Evolutionary conservation across 2,113 vertebrate genomes (phyloP), one percentile per base, ranked within the genome.

Genomic region (Ariopsis seemanni): DNA sequence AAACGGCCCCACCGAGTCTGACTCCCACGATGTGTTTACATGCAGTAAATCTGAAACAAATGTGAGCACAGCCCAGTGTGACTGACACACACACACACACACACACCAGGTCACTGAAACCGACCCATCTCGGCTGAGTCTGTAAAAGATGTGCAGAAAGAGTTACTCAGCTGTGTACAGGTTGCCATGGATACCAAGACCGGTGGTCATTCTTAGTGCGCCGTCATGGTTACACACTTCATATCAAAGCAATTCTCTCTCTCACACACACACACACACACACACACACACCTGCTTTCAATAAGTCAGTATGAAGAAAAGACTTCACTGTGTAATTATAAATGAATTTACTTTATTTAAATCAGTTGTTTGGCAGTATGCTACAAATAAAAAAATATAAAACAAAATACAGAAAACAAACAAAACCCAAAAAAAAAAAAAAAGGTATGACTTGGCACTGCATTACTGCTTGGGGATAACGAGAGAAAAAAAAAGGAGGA

Each of bases 391-490:
- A 91, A 89, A 25, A 89, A 25, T 25, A 83, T 42, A 89, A 72
- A 85, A 85, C 17, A 71, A 85, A 83, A 89, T 85, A 89, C 89
- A 83, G 69, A 91, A 86, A 89, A 90, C 27, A 92, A 93, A 90
- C 87, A 89, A 93, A 94, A 92, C 91, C 94, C 72, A 7, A 80
- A 80, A 57, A 82, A 87, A 91, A 94, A 94, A 57, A 82, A 87
- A 91, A 94, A 94, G 91, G 92, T 94, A 95, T 89, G 72, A 93
- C 94, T 95, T 96, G 96, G 96, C 95, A 96, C 95, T 91, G 92
- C 85, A 90, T 94, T 92, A 94, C 89, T 75, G 74, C 87, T 90
- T 79, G 90, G 89, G 89, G 87, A 81, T 63, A 83, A 25, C 18
- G 12, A 25, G 42, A 42, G 3, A 72, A 42, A 8, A 72, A 42